Conservation (phyloP, 2,797 vertebrate genomes). For the Bradypus variegatus region DNA sequence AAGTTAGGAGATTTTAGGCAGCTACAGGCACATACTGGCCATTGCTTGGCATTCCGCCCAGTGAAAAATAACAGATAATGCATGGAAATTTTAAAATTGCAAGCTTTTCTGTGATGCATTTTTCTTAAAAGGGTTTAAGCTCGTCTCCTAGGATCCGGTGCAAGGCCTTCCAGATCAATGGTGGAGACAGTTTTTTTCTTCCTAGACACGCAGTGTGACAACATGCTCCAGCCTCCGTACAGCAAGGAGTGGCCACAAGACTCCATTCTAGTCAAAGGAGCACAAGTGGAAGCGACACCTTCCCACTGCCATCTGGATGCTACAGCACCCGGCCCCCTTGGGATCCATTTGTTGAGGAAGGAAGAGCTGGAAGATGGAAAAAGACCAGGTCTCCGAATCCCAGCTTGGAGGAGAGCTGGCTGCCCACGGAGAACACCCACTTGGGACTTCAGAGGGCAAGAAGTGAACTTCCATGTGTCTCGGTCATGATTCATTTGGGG, state of each 20-base stretch:
- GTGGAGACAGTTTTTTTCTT: not conserved
- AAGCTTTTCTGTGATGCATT: not conserved
- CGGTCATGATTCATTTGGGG: not conserved
- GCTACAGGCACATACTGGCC: accelerated
- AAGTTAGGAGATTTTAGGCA: accelerated
- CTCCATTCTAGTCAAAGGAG: accelerated
- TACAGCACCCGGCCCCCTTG: too few relatives aligned
- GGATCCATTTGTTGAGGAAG: not conserved
- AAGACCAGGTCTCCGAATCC: not conserved
- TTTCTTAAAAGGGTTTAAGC: not conserved
- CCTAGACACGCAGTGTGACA: accelerated
- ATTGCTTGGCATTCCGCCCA: accelerated
- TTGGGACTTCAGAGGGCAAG: not conserved
- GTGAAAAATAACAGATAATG: accelerated
- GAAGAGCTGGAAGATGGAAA: not conserved
- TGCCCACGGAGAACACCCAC: not conserved
- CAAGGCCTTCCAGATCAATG: accelerated
- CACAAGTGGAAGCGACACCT: accelerated
- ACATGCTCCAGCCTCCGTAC: too few relatives aligned
- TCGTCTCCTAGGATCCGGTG: not conserved
- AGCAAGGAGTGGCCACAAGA: not conserved
- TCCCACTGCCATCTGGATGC: too few relatives aligned
- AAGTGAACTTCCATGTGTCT: not conserved
- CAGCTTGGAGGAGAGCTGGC: not conserved
- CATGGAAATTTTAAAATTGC: accelerated